phyloP scores from a whole-genome alignment of 2,888 invertebrate genomes.

The Cryptus viduatorius region DNA sequence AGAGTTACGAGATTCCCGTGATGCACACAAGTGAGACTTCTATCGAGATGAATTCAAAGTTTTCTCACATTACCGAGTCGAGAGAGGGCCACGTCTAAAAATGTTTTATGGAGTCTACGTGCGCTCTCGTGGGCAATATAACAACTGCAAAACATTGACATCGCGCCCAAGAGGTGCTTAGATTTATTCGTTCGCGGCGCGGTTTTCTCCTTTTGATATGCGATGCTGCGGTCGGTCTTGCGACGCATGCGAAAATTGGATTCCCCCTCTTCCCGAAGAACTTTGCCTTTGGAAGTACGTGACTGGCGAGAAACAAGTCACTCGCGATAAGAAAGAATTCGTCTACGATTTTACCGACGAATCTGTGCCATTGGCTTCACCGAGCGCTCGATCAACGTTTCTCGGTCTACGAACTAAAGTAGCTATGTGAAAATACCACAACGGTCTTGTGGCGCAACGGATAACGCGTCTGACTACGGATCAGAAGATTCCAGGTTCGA shows the following conservation, averaged over 20 bases:
- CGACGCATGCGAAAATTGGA: constrained; percentile 61
- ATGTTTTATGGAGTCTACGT: constrained; percentile 57
- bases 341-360: constrained; percentile 10
- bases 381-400: not conserved
- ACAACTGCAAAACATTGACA: constrained; percentile 49
- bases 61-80: not conserved
- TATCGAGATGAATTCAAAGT: not conserved
- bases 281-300: constrained; percentile 60
- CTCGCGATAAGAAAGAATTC: constrained; percentile 26
- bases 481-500: constrained; percentile 88
- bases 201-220: constrained; percentile 52
- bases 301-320: constrained; percentile 18
- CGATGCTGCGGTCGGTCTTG: constrained; percentile 31
- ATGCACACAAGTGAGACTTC: not conserved
- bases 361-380: constrained; percentile 15
- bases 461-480: constrained; percentile 91
- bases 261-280: constrained; percentile 45
- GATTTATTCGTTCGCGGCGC: constrained; percentile 44
- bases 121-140: constrained; percentile 14
- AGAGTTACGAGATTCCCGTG: not conserved
- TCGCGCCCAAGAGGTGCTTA: constrained; percentile 17
- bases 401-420: not conserved
- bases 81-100: constrained; percentile 9
- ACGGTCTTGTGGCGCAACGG: constrained; percentile 82
- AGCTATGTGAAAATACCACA: not conserved